These are phyloP conservation scores for Lutraria lutraria DNA, from an alignment of 2,888 invertebrate species.

Conservation along the genomic window DNA sequence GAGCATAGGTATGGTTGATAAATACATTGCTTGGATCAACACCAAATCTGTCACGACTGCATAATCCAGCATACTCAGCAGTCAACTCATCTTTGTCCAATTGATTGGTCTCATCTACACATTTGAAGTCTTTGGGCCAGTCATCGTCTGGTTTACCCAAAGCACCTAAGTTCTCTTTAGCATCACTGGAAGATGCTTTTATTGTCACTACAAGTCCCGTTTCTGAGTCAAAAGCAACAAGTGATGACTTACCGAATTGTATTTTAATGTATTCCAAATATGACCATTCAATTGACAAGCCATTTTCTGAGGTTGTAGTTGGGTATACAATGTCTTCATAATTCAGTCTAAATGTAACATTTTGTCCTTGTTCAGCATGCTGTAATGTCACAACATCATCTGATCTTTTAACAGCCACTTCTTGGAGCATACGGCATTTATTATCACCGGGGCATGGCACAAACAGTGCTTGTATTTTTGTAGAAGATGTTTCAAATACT, in stretches of 20 bases:
- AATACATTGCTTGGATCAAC: conserved; percentile 44
- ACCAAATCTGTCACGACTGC: conserved; percentile 56
- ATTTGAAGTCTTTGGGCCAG: conserved; percentile 73
- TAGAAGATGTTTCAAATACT: conserved; percentile 49
- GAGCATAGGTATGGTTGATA: conserved; percentile 49
- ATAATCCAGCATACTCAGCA: conserved; percentile 51
- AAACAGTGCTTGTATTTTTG: conserved; percentile 73
- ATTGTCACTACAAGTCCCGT: conserved; percentile 65
- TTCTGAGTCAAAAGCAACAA: conserved; percentile 66
- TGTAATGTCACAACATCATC: conserved; percentile 41
- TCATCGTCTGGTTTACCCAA: conserved; percentile 72
- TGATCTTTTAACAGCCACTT: conserved; percentile 64
- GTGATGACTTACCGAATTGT: conserved; percentile 58
- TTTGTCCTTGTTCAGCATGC: conserved; percentile 45
- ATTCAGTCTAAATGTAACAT: conserved; percentile 42
- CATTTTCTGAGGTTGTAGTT: conserved; percentile 31
- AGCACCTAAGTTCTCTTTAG: conserved; percentile 63
- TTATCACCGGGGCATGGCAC: conserved; percentile 70
- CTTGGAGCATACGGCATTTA: conserved; percentile 69
- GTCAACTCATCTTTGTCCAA: conserved; percentile 51
- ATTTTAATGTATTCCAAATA: conserved; percentile 64
- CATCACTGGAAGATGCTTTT: conserved; percentile 56
- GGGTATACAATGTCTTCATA: conserved; percentile 57
- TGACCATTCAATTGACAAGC: conserved; percentile 66
- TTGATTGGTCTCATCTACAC: conserved; percentile 42